Evolutionary conservation across 2,797 vertebrate genomes (phyloP).

Genomic region (Mus caroli): DNA sequence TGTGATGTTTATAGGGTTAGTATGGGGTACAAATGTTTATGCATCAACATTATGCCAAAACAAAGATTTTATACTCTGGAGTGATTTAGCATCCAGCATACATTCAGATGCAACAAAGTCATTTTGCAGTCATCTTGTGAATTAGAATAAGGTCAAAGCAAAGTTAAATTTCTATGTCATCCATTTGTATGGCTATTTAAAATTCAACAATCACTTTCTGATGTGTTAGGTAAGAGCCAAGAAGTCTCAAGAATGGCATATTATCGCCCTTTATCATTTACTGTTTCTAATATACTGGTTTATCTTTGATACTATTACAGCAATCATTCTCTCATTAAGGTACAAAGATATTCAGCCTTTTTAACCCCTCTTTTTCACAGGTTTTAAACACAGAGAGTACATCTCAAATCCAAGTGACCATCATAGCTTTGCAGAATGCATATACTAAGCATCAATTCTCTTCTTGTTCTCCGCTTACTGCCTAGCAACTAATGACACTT

Average conservation of each 20-base stretch:
- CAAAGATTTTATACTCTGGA: slow-evolving; percentile 95
- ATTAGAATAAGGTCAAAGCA: slow-evolving; percentile 95
- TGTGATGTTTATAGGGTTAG: slow-evolving; percentile 97
- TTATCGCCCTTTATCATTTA: slow-evolving; percentile 92
- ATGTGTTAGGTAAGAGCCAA: slow-evolving; percentile 97
- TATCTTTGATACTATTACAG: slow-evolving; percentile 92
- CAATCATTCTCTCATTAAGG: slow-evolving; percentile 91
- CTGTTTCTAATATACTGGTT: slow-evolving; percentile 91
- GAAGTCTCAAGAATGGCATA: slow-evolving; percentile 93
- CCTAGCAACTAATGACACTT: slow-evolving; percentile 12
- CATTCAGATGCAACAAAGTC: slow-evolving; percentile 93
- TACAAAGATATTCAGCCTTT: slow-evolving; percentile 91
- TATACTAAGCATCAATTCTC: slow-evolving; percentile 34
- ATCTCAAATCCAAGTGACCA: slow-evolving; percentile 81
- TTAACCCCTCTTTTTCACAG: slow-evolving; percentile 87
- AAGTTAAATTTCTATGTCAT: slow-evolving; percentile 93
- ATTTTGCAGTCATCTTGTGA: slow-evolving; percentile 93
- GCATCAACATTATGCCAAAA: slow-evolving; percentile 94
- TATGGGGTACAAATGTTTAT: slow-evolving; percentile 95
- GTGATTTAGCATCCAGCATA: slow-evolving; percentile 93
- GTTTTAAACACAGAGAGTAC: slow-evolving; percentile 79
- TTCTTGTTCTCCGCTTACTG: slow-evolving; percentile 32
- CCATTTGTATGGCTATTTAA: slow-evolving; percentile 94
- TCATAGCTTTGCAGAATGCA: background rate
- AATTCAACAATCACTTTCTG: slow-evolving; percentile 94